Evolutionary conservation across 2,888 invertebrate genomes (phyloP).

Genomic region (Melinaea menophilus): DNA sequence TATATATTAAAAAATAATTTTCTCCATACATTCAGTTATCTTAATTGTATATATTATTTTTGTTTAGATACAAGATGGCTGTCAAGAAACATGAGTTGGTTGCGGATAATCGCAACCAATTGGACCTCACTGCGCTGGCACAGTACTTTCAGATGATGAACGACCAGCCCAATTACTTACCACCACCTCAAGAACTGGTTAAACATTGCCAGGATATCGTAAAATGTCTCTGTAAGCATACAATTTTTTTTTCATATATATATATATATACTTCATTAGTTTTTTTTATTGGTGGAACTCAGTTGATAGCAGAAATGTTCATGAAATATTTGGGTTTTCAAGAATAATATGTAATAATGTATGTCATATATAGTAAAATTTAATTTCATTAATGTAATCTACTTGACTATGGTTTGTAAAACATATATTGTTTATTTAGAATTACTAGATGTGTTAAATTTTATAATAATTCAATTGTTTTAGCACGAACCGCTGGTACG

Average conservation of each 20-base stretch:
- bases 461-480: slow-evolving; percentile 26
- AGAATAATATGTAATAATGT: too few species aligned
- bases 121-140: slow-evolving; percentile 57
- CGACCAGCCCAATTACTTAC: slow-evolving; percentile 38
- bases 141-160: slow-evolving; percentile 73
- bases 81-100: slow-evolving; percentile 79
- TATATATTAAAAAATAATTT: too few species aligned
- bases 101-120: slow-evolving; percentile 61
- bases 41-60: too few species aligned
- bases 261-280: not conserved
- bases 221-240: slow-evolving; percentile 66
- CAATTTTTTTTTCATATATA: not conserved
- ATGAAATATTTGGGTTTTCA: too few species aligned
- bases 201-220: slow-evolving; percentile 74
- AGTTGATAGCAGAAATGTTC: too few species aligned
- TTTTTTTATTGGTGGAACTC: too few species aligned
- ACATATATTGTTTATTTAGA: too few species aligned
- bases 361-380: too few species aligned
- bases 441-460: not conserved
- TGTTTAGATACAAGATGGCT: slow-evolving; percentile 61
- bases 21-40: too few species aligned
- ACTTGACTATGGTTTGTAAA: too few species aligned
- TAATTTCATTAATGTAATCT: not conserved
- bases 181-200: slow-evolving; percentile 59
- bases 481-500: slow-evolving; percentile 49